These are phyloP conservation scores for Nycticebus coucang DNA, from an alignment of 2,113 vertebrate species.

Conservation along the genomic window DNA sequence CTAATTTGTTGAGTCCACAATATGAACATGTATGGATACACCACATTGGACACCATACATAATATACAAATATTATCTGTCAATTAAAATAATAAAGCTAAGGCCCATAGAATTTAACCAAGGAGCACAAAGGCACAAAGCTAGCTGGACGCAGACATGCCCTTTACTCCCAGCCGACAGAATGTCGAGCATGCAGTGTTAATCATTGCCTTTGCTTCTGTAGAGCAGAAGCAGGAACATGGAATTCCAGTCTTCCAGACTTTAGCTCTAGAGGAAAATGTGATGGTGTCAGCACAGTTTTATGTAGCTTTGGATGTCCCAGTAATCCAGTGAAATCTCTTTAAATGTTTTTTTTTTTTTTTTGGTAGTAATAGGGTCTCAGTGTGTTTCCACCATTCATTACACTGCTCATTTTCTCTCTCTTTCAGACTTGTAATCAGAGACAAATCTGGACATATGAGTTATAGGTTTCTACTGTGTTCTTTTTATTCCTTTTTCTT, in stretches of 20 bases:
- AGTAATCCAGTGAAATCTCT: neutral
- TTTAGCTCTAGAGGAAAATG: neutral
- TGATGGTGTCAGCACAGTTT: neutral
- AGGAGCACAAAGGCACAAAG: slow-evolving; percentile 1
- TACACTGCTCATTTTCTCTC: slow-evolving; percentile 19
- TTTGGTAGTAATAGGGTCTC: too few relatives aligned
- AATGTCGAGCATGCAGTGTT: neutral
- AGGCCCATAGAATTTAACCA: neutral
- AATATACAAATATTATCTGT: neutral
- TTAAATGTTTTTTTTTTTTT: neutral
- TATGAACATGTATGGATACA: neutral
- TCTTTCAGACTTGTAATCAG: neutral
- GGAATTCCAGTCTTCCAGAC: neutral
- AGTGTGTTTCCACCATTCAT: neutral
- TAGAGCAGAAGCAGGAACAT: neutral
- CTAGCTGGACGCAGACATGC: neutral
- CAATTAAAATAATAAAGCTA: neutral
- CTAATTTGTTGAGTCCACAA: neutral
- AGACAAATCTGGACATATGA: neutral
- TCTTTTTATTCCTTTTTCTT: too few relatives aligned
- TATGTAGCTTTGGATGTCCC: neutral
- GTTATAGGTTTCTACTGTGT: neutral
- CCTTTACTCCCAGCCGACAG: neutral
- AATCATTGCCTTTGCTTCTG: neutral
- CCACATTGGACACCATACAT: neutral